Conservation (phyloP, 2,113 vertebrate species). For the Myotis brandtii region DNA sequence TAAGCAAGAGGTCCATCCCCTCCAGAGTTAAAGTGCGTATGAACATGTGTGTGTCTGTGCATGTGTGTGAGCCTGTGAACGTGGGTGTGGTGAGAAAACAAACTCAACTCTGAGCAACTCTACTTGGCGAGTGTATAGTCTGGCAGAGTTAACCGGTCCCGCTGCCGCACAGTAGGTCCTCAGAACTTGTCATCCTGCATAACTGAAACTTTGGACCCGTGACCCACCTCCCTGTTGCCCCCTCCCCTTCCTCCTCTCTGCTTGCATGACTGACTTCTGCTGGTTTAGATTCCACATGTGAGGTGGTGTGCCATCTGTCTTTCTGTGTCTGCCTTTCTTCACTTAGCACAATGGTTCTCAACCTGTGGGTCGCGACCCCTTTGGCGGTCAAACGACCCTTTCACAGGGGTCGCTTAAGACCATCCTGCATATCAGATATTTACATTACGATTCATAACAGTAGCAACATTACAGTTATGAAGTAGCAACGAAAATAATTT, state of each 20-base stretch:
- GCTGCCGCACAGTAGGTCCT: fast-evolving
- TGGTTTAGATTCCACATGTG: not conserved
- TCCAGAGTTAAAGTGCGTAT: not conserved
- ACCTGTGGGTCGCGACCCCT: no score
- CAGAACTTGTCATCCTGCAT: no score
- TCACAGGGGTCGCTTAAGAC: no score
- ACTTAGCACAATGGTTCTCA: not conserved
- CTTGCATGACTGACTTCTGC: not conserved
- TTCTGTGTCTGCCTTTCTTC: not conserved
- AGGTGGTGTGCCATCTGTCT: not conserved
- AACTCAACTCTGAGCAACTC: not conserved
- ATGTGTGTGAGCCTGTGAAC: not conserved
- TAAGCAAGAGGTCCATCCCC: not conserved
- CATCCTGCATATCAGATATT: no score
- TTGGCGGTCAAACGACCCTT: no score
- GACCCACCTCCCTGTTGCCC: fast-evolving
- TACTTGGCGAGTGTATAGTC: fast-evolving
- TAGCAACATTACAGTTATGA: no score
- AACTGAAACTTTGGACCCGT: no score
- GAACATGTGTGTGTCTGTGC: not conserved
- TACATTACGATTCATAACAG: no score
- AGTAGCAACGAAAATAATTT: no score
- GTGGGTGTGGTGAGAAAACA: not conserved
- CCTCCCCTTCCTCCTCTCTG: not conserved
- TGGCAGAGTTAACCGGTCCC: fast-evolving